These are phyloP conservation scores for Epirrhoe tristata DNA, from an alignment of 2,888 invertebrate species.

Conservation along the genomic window DNA sequence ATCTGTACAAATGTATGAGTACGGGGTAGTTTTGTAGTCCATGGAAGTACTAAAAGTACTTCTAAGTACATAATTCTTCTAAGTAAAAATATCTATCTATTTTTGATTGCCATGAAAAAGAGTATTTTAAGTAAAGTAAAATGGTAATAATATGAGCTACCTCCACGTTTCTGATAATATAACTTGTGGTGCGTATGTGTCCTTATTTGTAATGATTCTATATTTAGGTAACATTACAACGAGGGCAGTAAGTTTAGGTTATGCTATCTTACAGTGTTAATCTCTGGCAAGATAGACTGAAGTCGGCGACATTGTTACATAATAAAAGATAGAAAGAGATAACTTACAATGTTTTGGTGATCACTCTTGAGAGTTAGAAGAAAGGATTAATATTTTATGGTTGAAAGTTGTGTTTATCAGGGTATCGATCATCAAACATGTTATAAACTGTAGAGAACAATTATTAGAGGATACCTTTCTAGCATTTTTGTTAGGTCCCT, in stretches of 20 bases:
- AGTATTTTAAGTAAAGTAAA: slow-evolving; percentile 17
- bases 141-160: slow-evolving; percentile 1
- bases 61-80: too few relatives aligned
- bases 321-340: slow-evolving; percentile 6
- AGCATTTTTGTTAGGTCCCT: slow-evolving; percentile 5
- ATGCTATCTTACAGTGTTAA: slow-evolving; percentile 26
- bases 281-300: slow-evolving; percentile 43
- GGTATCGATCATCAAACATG: slow-evolving; percentile 23
- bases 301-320: slow-evolving; percentile 26
- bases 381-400: slow-evolving; percentile 8
- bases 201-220: slow-evolving; percentile 22
- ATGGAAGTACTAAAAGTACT: background rate
- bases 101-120: slow-evolving; percentile 11
- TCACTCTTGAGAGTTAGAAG: background rate
- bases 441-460: slow-evolving; percentile 21
- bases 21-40: slow-evolving; percentile 35
- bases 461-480: slow-evolving; percentile 18
- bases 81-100: background rate
- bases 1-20: slow-evolving; percentile 45
- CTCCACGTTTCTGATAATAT: slow-evolving; percentile 36
- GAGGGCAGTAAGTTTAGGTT: slow-evolving; percentile 11
- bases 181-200: slow-evolving; percentile 31
- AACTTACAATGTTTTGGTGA: slow-evolving; percentile 4
- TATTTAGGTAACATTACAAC: slow-evolving; percentile 10
- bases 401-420: slow-evolving; percentile 6